Base-by-base conservation (phyloP, 2,797 vertebrate genomes). In the Meda fulgida region DNA sequence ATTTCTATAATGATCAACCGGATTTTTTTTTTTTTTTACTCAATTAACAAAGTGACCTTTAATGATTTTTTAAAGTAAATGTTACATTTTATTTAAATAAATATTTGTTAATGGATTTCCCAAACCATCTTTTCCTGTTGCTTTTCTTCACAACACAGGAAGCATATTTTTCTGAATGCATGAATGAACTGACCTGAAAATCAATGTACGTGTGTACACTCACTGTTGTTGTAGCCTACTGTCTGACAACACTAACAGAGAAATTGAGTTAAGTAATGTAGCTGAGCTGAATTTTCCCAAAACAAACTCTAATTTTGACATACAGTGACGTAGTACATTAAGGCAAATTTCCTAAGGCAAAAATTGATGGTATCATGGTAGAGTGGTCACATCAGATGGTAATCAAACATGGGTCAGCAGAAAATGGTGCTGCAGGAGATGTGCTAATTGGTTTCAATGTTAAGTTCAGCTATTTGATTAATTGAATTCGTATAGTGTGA, bases 121-220 rank as follows among this genome's bases (percentile, higher is more conserved):
- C 36, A 38, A 34, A 19, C 6, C 5, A 21, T 75, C 31, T 78
- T 43, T 48, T 63, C 19, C 65, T 78, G 83, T 48, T 34, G 19
- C 65, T 21, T 10, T 46, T 36, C 66, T 21, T 71, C 3, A 63
- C 65, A 67, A 31, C 63, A 53, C 63, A 51, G 55, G 55, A 66
- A 51, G 58, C 77, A 80, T 58, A 66, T 72, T 80, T 73, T 46
- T 80, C 53, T 63, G 40, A 80, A 80, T 73, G 83, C 83, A 80
- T 78, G 55, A 85, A 73, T 72, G 77, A 85, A 48, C 76, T 80
- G 31, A 78, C 65, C 48, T 84, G 48, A 73, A 80, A 85, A 85
- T 85, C 84, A 66, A 73, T 85, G 43, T 11, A 72, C 7, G n/a
- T 80, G 77, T 65, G 43, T 58, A 43, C 53, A 55, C 67, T 53